Evolutionary conservation across 2,113 vertebrate species (phyloP), one percentile per base, ranked within the genome.

Genomic region (Pluvianellus socialis): DNA sequence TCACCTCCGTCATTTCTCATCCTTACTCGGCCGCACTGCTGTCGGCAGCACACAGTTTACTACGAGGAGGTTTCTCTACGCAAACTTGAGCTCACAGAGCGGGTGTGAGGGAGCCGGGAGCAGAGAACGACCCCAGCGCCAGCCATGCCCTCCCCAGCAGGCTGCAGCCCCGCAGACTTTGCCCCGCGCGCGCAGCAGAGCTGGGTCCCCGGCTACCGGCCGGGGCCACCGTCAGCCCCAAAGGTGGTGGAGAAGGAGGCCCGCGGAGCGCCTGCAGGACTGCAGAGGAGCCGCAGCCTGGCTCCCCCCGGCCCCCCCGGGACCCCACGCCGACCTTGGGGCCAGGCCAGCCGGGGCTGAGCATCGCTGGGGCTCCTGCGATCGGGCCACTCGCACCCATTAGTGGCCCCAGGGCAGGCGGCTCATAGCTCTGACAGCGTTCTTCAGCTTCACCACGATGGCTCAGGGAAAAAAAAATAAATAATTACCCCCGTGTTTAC

Each of bases 321-420:
- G 1, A 17, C 10, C 10, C 21, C 38, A 13, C 13, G 2, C 6
- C 6, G 0, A 22, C 2, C 0, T 3, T 7, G 21, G 11, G 33
- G 22, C 26, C 24, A 8, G n/a, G 44, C 14, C 1, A 1, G 44
- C 16, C 8, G 22, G 21, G 38, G 63, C n/a, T 20, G 32, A 50
- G 44, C 27, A 17, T 7, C 27, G 0, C 56, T 26, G 49, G 12
- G 27, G 24, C 38, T 38, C 38, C 38, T 38, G 38, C 38, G 38
- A 59, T 42, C 22, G 63, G 33, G 49, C 22, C 24, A 4, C 7
- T n/a, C 26, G 61, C 33, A 65, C 4, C 17, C 30, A 10, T 8
- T 33, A 55, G 53, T 42, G 52, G 24, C 63, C 33, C 19, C 16
- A 13, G 73, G 40, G 45, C n/a, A 49, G n/a, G 73, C 33, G 67